Conservation (phyloP, 2,113 vertebrate genomes). For the Catharus bicknelli region DNA sequence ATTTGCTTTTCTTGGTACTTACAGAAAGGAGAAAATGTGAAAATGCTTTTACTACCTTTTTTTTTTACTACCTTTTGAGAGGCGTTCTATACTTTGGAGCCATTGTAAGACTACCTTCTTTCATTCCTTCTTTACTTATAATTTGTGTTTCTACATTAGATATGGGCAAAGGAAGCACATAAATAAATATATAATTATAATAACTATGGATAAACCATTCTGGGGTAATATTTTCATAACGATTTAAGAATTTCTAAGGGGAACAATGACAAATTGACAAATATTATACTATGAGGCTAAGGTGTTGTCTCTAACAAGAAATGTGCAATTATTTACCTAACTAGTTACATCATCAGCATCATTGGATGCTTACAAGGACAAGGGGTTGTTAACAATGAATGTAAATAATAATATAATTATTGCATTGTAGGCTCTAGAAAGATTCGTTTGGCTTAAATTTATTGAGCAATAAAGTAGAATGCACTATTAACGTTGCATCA, state of each 20-base stretch:
- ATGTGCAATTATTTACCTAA: neutral
- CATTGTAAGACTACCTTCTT: neutral
- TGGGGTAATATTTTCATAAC: neutral
- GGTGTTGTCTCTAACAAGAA: neutral
- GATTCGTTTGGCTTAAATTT: neutral
- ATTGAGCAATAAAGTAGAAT: neutral
- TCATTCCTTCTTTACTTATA: neutral
- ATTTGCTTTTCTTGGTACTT: neutral
- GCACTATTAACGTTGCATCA: accelerated
- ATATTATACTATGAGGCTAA: neutral
- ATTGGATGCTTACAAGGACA: neutral
- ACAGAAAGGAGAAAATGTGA: neutral
- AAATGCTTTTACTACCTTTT: neutral
- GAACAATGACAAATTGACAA: neutral
- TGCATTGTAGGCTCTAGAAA: neutral
- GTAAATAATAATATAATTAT: neutral
- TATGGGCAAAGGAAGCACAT: neutral
- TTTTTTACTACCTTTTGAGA: neutral
- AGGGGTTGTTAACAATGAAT: neutral
- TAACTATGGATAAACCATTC: neutral
- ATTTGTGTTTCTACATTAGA: neutral
- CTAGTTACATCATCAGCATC: neutral
- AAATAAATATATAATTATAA: neutral
- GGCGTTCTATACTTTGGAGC: neutral
- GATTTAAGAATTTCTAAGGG: neutral